phyloP scores from a whole-genome alignment of 2,888 invertebrate species.

The Deroplatys truncata region DNA sequence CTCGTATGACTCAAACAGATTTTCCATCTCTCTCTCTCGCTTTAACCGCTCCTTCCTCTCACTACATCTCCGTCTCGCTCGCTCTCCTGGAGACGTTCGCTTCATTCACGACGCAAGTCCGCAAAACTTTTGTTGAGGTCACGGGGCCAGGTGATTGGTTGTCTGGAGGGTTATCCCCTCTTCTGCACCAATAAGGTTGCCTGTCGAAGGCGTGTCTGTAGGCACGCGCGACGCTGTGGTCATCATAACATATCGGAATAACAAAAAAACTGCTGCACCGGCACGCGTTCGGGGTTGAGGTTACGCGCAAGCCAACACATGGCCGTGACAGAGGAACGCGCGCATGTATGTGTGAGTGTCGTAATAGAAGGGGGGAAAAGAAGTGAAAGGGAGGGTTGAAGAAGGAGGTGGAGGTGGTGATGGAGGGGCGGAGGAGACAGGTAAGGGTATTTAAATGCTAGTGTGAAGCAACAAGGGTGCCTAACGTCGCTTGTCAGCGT shows the following conservation, averaged over 20 bases:
- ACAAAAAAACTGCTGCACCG: neutral
- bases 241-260: neutral
- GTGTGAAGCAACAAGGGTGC: constrained; percentile 9
- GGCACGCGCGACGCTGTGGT: neutral
- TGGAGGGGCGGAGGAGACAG: neutral
- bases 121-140: constrained; percentile 1
- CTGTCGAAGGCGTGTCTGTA: constrained; percentile 1
- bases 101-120: constrained; percentile 3
- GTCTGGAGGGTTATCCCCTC: constrained; percentile 3
- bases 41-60: neutral
- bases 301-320: neutral
- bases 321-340: neutral
- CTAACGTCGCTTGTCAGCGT: constrained; percentile 14
- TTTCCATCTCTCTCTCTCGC: neutral
- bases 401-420: neutral
- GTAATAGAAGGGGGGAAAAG: neutral
- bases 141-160: constrained; percentile 3
- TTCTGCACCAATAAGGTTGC: neutral
- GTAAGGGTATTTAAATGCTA: constrained; percentile 27
- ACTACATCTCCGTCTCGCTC: neutral
- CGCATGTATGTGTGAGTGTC: neutral
- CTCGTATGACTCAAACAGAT: neutral
- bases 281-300: neutral
- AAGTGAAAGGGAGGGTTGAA: neutral
- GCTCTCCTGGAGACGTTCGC: neutral